phyloP scores from a whole-genome alignment of 2,113 vertebrate genomes.

The Ceyx cyanopectus region DNA sequence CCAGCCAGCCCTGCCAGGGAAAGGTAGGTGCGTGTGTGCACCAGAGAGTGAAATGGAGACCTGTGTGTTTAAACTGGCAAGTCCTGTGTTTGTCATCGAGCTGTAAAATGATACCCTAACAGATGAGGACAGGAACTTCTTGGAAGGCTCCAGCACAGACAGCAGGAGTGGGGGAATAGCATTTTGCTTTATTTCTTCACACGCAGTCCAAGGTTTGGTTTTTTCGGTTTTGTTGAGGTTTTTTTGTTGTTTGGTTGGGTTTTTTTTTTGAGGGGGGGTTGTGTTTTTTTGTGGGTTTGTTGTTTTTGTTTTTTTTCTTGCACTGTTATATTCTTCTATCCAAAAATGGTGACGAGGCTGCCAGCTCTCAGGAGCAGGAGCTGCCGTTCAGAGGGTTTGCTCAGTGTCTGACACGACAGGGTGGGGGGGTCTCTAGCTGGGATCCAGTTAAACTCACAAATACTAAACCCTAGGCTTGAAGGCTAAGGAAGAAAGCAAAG shows the following conservation, averaged over 20 bases:
- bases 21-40: neutral
- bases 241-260: neutral
- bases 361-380: conserved; percentile 7
- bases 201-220: conserved; percentile 44
- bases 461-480: neutral
- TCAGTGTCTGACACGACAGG: neutral
- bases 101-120: conserved; percentile 64
- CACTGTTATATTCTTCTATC: conserved; percentile 45
- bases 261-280: neutral
- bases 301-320: neutral
- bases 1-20: too few species aligned
- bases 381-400: neutral
- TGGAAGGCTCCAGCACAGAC: conserved; percentile 60
- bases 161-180: conserved; percentile 67
- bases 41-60: conserved; percentile 5
- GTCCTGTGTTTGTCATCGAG: conserved; percentile 57
- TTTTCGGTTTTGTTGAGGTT: neutral
- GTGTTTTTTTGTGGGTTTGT: neutral
- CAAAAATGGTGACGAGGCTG: conserved; percentile 50
- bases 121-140: conserved; percentile 70
- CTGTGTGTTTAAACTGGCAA: conserved; percentile 68
- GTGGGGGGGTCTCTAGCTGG: neutral
- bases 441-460: neutral
- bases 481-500: neutral
- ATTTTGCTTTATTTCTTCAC: conserved; percentile 64